Evolutionary conservation across 2,888 invertebrate genomes (phyloP), one percentile per base, ranked within the genome.

Genomic region (Drosophila neonasuta): DNA sequence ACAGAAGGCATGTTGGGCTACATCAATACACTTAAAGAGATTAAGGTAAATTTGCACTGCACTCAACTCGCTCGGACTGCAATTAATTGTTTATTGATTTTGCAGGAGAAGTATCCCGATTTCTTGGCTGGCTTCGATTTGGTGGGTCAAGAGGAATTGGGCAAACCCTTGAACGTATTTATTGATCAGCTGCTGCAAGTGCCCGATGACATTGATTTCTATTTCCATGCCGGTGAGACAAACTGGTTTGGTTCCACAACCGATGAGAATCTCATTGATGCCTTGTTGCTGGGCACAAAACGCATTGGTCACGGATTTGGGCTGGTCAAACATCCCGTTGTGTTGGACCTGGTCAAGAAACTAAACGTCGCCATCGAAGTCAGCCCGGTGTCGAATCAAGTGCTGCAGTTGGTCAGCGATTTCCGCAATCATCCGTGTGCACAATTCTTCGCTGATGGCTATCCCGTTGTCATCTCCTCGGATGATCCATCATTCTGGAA

Each of bases 151-250:
- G 96, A 96, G 88, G 96, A 96, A 80, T 87, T 91, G 49, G 95
- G 96, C 0, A 90, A 91, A 36, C 93, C 95, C 0, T 88, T 96
- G 0, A 88, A 92, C 39, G 92, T 93, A 13, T 95, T 94, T 68
- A 91, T 93, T 0, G 91, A 94, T 0, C 91, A 93, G 68, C 86
- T 96, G 36, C 76, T 92, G 24, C 85, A 89, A 4, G 88, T 92
- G 2, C 91, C 92, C 0, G 89, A 92, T 0, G 75, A 88, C 24
- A 90, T 95, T 0, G 91, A 93, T 51, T 95, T 93, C 81, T 96
- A 94, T 87, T 96, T 96, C 84, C 96, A 96, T 86, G 95, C 96
- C 0, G 96, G 96, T 0, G 96, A 96, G 90, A 96, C 96, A 0
- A 93, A 95, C 86, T 95, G 95, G 95, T 93, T 92, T 82, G 95